Conservation (phyloP, 2,797 vertebrate genomes). For the Alca torda region DNA sequence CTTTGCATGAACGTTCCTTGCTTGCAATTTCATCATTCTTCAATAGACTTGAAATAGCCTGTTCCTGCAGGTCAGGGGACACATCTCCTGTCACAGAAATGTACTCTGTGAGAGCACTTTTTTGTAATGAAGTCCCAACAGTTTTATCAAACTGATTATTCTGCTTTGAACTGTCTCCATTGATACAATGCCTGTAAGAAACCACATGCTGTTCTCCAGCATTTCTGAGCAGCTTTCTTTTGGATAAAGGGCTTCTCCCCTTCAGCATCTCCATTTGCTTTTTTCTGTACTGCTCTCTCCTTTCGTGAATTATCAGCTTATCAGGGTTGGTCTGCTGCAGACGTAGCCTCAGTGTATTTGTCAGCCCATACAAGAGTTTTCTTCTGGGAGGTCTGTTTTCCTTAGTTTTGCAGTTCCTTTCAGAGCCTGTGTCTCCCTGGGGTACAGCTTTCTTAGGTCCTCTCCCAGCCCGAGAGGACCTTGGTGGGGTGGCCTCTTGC, state of each 20-base stretch:
- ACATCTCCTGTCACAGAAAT: background rate
- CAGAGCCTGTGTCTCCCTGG: background rate
- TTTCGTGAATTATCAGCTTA: slow-evolving; percentile 74
- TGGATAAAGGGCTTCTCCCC: slow-evolving; percentile 20
- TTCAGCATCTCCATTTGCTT: slow-evolving; percentile 43
- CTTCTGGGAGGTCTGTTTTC: slow-evolving; percentile 58
- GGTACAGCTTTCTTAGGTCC: background rate
- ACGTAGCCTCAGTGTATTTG: slow-evolving; percentile 85
- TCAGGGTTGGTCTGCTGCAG: slow-evolving; percentile 78
- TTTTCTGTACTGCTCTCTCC: slow-evolving; percentile 69
- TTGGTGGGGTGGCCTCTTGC: background rate
- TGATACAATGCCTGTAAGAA: slow-evolving; percentile 3
- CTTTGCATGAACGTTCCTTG: background rate
- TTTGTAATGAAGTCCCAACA: slow-evolving; percentile 68
- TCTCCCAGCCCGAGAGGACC: background rate
- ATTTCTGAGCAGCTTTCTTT: slow-evolving; percentile 28
- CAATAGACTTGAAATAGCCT: background rate
- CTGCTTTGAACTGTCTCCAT: background rate
- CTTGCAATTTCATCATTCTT: background rate
- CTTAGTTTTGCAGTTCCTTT: slow-evolving; percentile 14
- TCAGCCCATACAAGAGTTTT: slow-evolving; percentile 84
- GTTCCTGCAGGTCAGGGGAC: background rate
- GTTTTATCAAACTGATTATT: slow-evolving; percentile 66
- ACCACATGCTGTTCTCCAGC: background rate
- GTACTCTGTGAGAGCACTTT: background rate